Evolutionary conservation across 2,113 vertebrate genomes (phyloP), one percentile per base, ranked within the genome.

Genomic region (Muntiacus muntjak): DNA sequence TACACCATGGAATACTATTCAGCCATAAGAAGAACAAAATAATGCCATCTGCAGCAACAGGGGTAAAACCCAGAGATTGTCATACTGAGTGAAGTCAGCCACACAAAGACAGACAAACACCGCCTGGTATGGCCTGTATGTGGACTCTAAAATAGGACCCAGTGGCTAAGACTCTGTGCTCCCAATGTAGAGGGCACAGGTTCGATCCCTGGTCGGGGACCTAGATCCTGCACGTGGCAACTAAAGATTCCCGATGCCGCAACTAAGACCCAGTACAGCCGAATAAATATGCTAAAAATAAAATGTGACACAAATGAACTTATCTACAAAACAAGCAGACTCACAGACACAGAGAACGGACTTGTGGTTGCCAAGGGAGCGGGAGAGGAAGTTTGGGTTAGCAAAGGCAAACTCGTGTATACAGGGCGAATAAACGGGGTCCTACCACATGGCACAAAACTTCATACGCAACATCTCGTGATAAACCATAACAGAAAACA

Each of bases 381-480:
- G 26, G 78, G 26, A 30, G 78, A 47, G 14, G 43, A 45, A 79
- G 43, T 78, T 10, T 9, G 26, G 74, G 14, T 78, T 1, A 47
- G 74, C 43, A 47, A 15, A 19, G 15, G 45, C 76, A 10, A 17
- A 30, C 76, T 47, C 26, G 4, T 30, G 26, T 17, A 11, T 30
- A 33, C 0, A 6, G 78, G 43, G 47, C 1, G 1, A 6, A 6
- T 12, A 19, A 5, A 6, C 28, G 6, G 6, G 78, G 17, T 12
- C 16, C 78, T 11, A 7, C 28, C 0, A 10, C 28, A 19, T 28
- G 19, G 78, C 78, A 30, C 45, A 33, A 1, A 30, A 10, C 9
- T 6, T 28, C 3, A 45, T 1, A 33, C 16, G 6, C 78, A 12
- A 3, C 0, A 17, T 50, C 78, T 11, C 11, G 28, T 12, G 28